Percentiles rank a stretch among this genome's conserved stretches.
phyloP scores from a whole-genome alignment of 1,140 invertebrate genomes.

The Drosophila asahinai region DNA sequence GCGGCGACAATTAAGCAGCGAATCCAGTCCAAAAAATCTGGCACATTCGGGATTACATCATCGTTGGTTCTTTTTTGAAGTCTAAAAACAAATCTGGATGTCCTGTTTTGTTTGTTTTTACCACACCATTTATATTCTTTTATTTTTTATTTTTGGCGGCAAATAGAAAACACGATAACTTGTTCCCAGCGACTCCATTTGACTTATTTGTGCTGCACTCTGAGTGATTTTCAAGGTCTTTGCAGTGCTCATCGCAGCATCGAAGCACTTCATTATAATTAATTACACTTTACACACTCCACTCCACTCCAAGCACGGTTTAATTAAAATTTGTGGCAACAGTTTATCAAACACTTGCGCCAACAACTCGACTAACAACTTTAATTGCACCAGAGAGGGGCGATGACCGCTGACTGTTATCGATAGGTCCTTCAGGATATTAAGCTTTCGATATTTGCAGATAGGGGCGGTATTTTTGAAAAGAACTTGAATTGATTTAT shows the following conservation, averaged over 20 bases:
- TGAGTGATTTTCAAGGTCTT: constrained; percentile 52
- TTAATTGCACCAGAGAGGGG: constrained; percentile 7
- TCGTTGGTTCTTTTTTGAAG: constrained; percentile 34
- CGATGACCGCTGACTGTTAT: neutral
- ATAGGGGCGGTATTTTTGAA: neutral
- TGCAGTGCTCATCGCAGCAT: constrained; percentile 42
- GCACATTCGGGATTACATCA: constrained; percentile 77
- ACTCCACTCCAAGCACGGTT: constrained; percentile 12
- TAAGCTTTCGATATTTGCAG: neutral
- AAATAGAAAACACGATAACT: constrained; percentile 54
- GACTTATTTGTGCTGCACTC: constrained; percentile 64
- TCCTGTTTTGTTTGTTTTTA: constrained; percentile 15
- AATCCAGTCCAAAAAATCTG: constrained; percentile 71
- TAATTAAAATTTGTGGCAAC: constrained; percentile 34
- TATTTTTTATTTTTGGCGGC: constrained; percentile 31
- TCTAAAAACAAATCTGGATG: constrained; percentile 47
- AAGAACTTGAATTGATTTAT: neutral
- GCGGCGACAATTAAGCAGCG: constrained; percentile 69
- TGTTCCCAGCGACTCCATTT: constrained; percentile 47
- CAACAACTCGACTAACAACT: constrained; percentile 20
- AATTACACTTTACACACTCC: constrained; percentile 33
- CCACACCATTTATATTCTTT: constrained; percentile 5
- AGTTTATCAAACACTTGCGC: constrained; percentile 7
- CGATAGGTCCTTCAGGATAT: constrained; percentile 10
- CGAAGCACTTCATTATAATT: constrained; percentile 47